Percentiles rank a stretch among this genome's conserved stretches.
These are phyloP conservation scores for Ageneiosus marmoratus DNA, from an alignment of 2,113 vertebrate genomes.

Conservation along the genomic window DNA sequence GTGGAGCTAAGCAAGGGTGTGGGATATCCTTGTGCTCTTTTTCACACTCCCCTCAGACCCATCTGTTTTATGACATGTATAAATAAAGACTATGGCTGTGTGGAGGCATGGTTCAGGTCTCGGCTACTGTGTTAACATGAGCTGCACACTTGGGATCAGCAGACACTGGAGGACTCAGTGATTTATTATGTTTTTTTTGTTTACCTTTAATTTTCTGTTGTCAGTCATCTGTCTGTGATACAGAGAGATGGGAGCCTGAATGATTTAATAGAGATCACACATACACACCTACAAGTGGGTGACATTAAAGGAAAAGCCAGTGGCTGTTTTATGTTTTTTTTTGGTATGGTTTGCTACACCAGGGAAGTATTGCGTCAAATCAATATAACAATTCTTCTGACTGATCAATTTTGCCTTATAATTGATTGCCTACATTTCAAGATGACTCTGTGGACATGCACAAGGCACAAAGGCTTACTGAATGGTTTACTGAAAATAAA, in stretches of 20 bases:
- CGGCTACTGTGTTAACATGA: slow-evolving; percentile 41
- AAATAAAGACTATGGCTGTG: slow-evolving; percentile 42
- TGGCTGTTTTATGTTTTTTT: no score
- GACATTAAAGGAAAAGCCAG: no score
- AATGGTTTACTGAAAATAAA: no score
- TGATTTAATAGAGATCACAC: slow-evolving; percentile 30
- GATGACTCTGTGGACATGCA: no score
- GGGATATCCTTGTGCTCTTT: slow-evolving; percentile 32
- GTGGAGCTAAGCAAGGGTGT: slow-evolving; percentile 58
- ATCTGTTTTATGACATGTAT: slow-evolving; percentile 36
- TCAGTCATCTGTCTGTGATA: slow-evolving; percentile 54
- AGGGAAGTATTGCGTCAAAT: no score
- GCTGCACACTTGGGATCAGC: slow-evolving; percentile 18
- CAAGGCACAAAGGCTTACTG: no score
- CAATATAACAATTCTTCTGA: no score
- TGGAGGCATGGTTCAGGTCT: slow-evolving; percentile 42
- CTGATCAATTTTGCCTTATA: no score
- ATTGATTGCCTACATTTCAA: no score
- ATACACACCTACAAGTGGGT: no score
- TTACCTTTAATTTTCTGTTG: slow-evolving; percentile 59
- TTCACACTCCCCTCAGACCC: neutral
- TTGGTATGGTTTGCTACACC: no score
- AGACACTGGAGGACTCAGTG: neutral
- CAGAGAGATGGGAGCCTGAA: neutral
- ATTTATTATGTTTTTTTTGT: slow-evolving; percentile 48